These are phyloP conservation scores for Molothrus ater DNA, from an alignment of 2,797 vertebrate genomes.

Conservation along the genomic window DNA sequence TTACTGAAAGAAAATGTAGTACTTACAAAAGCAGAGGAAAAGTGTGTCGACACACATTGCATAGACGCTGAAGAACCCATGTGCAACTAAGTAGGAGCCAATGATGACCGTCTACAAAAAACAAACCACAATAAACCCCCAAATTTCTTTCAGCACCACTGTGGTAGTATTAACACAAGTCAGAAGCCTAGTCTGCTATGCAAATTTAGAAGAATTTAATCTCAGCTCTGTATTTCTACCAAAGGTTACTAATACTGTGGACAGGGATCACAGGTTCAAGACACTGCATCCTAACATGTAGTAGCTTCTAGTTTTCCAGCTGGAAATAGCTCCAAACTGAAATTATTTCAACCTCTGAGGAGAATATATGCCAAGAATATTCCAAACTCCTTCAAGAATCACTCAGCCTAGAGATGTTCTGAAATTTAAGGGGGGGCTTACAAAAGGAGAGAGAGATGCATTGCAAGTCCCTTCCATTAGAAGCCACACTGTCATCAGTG, in stretches of 20 bases:
- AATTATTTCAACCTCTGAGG: neutral
- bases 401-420: neutral
- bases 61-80: constrained; percentile 96
- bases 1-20: neutral
- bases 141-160: neutral
- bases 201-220: neutral
- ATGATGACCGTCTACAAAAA: constrained; percentile 87
- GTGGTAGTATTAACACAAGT: neutral
- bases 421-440: neutral
- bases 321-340: neutral
- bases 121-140: neutral
- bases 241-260: neutral
- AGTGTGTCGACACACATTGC: constrained; percentile 97
- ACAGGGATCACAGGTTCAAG: neutral
- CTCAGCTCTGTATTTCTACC: neutral
- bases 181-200: neutral
- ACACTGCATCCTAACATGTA: neutral
- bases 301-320: neutral
- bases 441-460: neutral
- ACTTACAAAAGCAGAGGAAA: constrained; percentile 99
- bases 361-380: neutral
- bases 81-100: constrained; percentile 92
- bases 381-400: neutral
- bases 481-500: neutral
- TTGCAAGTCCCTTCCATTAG: neutral